Evolutionary conservation across 2,888 invertebrate species (phyloP).

Genomic region (Xestia sexstrigata): DNA sequence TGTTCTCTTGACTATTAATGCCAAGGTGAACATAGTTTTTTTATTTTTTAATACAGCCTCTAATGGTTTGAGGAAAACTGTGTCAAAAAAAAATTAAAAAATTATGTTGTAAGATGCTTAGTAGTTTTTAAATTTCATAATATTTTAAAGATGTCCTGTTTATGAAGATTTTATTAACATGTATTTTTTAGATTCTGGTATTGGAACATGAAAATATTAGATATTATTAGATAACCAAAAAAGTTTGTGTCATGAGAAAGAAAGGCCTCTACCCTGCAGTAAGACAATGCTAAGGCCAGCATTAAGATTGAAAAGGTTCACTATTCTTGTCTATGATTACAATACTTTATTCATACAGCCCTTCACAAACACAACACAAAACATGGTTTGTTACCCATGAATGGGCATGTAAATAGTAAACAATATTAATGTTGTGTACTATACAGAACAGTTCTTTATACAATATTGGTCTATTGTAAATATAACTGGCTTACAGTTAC

Average conservation of each 20-base stretch:
- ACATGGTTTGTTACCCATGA: constrained; percentile 38
- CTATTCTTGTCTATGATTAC: constrained; percentile 43
- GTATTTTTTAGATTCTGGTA: not conserved
- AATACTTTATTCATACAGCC: constrained; percentile 8
- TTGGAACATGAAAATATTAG: not conserved
- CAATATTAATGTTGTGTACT: constrained; percentile 40
- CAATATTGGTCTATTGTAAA: constrained; percentile 31
- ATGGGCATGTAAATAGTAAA: constrained; percentile 60
- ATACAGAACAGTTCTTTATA: constrained; percentile 20
- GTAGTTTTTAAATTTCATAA: not conserved
- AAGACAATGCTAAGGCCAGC: constrained; percentile 5
- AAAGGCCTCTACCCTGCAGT: constrained; percentile 5
- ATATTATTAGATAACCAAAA: not conserved
- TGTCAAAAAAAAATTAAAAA: constrained; percentile 30
- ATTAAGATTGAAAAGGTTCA: constrained; percentile 25
- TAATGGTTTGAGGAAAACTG: constrained; percentile 30
- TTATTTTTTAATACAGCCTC: constrained; percentile 3
- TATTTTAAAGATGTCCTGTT: not conserved
- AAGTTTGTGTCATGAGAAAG: not conserved
- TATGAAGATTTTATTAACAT: not conserved
- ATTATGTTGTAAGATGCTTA: not conserved
- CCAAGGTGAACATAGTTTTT: constrained; percentile 34
- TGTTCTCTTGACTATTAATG: not conserved
- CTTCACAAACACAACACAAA: constrained; percentile 43
- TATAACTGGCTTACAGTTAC: constrained; percentile 20